Evolutionary conservation across 2,113 vertebrate species (phyloP).

Genomic region (Dolichotis patagonum): DNA sequence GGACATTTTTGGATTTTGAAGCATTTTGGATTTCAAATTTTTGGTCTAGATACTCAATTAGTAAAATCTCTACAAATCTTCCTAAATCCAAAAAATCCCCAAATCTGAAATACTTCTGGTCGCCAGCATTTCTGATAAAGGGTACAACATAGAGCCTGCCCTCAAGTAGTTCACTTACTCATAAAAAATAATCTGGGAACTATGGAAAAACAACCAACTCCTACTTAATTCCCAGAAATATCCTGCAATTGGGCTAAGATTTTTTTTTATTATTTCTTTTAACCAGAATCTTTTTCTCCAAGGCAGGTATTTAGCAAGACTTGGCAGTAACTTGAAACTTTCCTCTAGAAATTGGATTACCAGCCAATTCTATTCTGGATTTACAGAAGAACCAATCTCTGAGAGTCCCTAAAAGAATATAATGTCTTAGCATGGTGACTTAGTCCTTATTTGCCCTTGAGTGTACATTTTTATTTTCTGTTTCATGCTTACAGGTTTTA

Average conservation of each 20-base stretch:
- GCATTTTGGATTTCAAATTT: not conserved
- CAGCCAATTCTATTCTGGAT: not conserved
- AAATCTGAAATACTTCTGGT: not conserved
- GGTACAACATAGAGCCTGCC: not conserved
- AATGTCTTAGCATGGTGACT: not conserved
- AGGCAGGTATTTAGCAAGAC: constrained; percentile 1
- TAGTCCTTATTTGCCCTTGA: not conserved
- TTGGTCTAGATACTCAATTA: not conserved
- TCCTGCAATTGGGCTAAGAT: not conserved
- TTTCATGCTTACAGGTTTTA: not conserved
- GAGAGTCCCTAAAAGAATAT: not conserved
- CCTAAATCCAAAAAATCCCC: not conserved
- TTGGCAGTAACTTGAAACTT: not conserved
- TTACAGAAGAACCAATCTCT: not conserved
- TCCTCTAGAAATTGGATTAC: not conserved
- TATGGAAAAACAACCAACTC: not conserved
- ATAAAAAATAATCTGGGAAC: constrained; percentile 3
- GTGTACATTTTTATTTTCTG: not conserved
- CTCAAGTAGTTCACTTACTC: constrained; percentile 9
- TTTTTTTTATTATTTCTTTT: not conserved
- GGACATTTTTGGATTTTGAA: not conserved
- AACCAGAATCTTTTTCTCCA: not conserved
- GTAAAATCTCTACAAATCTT: not conserved
- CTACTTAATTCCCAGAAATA: not conserved
- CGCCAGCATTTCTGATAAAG: not conserved